Base-by-base conservation (phyloP, 2,888 invertebrate species). In the Phyllotreta cruciferae region DNA sequence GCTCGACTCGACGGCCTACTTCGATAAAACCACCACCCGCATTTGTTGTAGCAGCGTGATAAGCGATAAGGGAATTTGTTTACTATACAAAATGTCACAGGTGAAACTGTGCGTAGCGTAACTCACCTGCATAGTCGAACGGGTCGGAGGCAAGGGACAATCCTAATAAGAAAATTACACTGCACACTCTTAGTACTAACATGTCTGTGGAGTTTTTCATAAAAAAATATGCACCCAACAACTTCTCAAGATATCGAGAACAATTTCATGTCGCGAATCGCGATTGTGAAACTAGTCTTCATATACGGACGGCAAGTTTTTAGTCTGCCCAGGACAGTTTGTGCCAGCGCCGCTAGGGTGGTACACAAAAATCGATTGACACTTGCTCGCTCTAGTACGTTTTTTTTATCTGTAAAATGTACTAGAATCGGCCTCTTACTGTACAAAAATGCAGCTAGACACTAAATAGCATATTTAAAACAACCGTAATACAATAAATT, bases 121-220 rank as follows among this genome's bases (percentile, higher is more conserved):
- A 63, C 73, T 71, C 68, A 73, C 73, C 73, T 72, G 68, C 67
- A 63, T 69, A 71, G 66, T 73, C 71, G 66, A 66, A 68, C 45
- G 68, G 62, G 39, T 71, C 68, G 38, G 63, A 63, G 35, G 70
- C 69, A 57, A 62, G 56, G 56, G 64, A 67, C 63, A 67, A 69
- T 71, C 73, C 73, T 52, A 71, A 47, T 58, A 73, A 64, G 65
- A 73, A 61, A 57, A 69, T 60, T 53, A 70, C 61, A 66, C 71
- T 69, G 67, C 70, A 61, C 68, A 72, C 69, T 65, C 66, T 67
- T 65, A 67, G 63, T 64, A 71, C 65, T 66, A 65, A 63, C 73
- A 73, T 73, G 71, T 69, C 67, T 70, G 61, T 67, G 62, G 63
- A 58, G 62, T 64, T 70, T 69, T 66, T 69, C 53, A 62, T 60